These are phyloP conservation scores for Tangara arthus DNA, from an alignment of 2,797 vertebrate genomes.

Conservation along the genomic window DNA sequence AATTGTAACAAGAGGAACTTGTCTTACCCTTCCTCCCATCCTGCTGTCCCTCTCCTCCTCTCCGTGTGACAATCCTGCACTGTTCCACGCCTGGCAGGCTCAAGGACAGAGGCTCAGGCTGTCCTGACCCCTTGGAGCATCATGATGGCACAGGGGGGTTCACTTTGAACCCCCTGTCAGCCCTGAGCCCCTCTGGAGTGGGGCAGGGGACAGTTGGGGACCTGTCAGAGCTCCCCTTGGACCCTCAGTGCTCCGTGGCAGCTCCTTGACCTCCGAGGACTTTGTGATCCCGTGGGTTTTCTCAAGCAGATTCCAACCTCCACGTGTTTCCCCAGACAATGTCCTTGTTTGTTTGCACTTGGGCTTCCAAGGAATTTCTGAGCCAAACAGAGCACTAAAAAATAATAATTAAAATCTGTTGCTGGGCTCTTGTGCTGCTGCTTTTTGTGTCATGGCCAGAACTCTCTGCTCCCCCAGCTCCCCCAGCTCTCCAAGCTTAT, in stretches of 20 bases:
- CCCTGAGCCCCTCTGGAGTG: not conserved
- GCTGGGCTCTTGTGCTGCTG: not conserved
- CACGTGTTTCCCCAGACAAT: not conserved
- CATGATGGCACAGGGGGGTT: not conserved
- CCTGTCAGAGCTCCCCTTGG: not conserved
- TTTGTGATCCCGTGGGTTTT: not conserved
- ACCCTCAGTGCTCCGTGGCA: not conserved
- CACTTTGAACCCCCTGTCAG: fast-evolving
- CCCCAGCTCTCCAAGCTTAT: not conserved
- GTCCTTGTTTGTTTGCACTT: constrained; percentile 11
- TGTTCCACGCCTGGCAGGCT: constrained; percentile 1
- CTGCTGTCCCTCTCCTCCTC: not conserved
- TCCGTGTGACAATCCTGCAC: not conserved
- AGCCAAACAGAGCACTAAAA: not conserved
- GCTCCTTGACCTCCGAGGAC: not conserved
- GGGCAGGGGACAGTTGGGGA: not conserved
- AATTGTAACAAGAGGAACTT: not conserved
- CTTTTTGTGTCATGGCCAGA: fast-evolving
- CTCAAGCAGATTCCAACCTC: not conserved
- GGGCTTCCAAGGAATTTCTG: constrained; percentile 21
- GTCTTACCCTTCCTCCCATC: not conserved
- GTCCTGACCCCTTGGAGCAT: not conserved
- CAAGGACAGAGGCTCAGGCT: not conserved
- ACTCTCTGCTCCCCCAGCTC: not conserved
- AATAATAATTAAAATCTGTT: not conserved